phyloP scores from a whole-genome alignment of 2,888 invertebrate species.

The Ctenicera cuprea region DNA sequence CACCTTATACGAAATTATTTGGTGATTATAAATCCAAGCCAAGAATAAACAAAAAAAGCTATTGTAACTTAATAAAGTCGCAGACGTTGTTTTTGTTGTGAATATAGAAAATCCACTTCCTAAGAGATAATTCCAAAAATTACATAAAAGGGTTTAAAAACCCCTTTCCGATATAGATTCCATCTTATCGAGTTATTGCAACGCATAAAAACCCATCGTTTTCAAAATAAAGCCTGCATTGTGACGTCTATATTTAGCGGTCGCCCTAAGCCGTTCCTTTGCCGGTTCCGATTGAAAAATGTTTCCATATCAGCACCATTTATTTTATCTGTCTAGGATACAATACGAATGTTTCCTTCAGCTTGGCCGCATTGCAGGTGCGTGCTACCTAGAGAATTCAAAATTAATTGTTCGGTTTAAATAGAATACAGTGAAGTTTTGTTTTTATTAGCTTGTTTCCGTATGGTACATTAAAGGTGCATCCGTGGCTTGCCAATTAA shows the following conservation, averaged over 20 bases:
- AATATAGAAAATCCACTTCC: too few relatives aligned
- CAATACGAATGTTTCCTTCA: slow-evolving; percentile 51
- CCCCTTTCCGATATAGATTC: too few relatives aligned
- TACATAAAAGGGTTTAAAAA: too few relatives aligned
- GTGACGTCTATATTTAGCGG: slow-evolving; percentile 19
- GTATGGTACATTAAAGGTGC: slow-evolving; percentile 2
- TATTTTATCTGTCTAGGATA: slow-evolving; percentile 57
- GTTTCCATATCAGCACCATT: slow-evolving; percentile 63
- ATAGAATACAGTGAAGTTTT: not conserved
- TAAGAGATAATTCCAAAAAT: too few relatives aligned
- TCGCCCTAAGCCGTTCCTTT: slow-evolving; percentile 10
- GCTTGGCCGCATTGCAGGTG: slow-evolving; percentile 49
- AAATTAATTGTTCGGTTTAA: slow-evolving; percentile 17
- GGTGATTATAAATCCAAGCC: too few relatives aligned
- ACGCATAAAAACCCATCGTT: too few relatives aligned
- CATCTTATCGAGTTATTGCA: too few relatives aligned
- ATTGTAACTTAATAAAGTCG: too few relatives aligned
- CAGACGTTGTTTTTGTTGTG: too few relatives aligned
- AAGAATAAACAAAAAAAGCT: too few relatives aligned
- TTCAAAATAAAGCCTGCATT: not conserved
- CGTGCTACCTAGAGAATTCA: slow-evolving; percentile 10
- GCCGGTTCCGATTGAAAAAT: slow-evolving; percentile 60
- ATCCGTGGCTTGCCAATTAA: not conserved
- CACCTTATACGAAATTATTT: too few relatives aligned
- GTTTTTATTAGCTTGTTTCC: not conserved